These are phyloP conservation scores for Diachrysia chrysitis DNA, from an alignment of 2,888 invertebrate species.

Conservation along the genomic window DNA sequence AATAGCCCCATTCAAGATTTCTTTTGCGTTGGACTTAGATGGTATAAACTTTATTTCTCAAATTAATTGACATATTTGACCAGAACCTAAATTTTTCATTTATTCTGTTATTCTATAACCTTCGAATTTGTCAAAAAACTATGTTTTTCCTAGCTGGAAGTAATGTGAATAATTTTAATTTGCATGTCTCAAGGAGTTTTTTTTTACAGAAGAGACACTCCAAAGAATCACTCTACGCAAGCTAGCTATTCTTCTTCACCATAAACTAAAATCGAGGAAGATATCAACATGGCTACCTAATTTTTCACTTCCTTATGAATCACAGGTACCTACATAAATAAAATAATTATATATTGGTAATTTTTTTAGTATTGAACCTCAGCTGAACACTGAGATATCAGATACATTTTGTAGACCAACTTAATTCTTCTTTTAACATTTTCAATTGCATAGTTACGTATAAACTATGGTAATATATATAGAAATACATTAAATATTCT, in stretches of 20 bases:
- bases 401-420: too few species aligned
- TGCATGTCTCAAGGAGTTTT: too few species aligned
- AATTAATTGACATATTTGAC: too few species aligned
- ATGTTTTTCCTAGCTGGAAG: too few species aligned
- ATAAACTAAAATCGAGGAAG: conserved; percentile 68
- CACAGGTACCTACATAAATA: conserved; percentile 76
- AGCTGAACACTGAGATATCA: too few species aligned
- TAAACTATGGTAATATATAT: too few species aligned
- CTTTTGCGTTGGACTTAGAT: conserved; percentile 87
- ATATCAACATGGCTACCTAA: conserved; percentile 77
- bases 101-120: too few species aligned
- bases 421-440: too few species aligned
- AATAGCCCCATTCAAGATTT: conserved; percentile 93
- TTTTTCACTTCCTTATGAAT: conserved; percentile 68
- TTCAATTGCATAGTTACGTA: too few species aligned
- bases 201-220: conserved; percentile 59
- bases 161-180: too few species aligned
- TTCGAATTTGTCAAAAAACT: not conserved
- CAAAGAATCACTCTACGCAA: conserved; percentile 65
- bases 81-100: too few species aligned
- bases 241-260: conserved; percentile 71
- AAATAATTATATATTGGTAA: not conserved
- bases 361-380: not conserved
- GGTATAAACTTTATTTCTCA: conserved; percentile 27
- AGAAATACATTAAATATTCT: too few species aligned